Base-by-base conservation (phyloP, 2,113 vertebrate genomes). In the Gopherus evgoodei region DNA sequence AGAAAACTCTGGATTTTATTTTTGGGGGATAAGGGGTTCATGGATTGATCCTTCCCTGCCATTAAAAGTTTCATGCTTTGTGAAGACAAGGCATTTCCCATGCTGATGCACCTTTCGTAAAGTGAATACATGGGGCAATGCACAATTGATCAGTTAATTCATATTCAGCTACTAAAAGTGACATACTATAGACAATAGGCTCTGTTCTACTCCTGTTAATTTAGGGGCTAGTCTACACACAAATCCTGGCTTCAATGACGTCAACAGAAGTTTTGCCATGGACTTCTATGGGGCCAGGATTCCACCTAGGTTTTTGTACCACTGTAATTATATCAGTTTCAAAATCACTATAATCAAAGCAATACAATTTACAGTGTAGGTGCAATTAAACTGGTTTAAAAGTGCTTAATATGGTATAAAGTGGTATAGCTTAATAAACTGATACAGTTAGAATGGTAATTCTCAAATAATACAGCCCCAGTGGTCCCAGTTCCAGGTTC, bases 391-490 rank as follows among this genome's bases (percentile, higher is more conserved):
- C 52, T 42, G 87, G 65, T 82, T 84, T 92, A 96, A 94, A 94
- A 97, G 54, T 86, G 93, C 82, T 96, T 97, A 92, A 49, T 49
- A 49, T 3, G 10, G 47, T 49, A 49, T 11, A 11, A 49, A 49
- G 10, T 88, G 87, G 95, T 96, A 97, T 86, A 95, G 90, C 89
- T 96, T 96, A 93, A 95, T 92, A 90, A 96, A 93, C 87, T 80
- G 76, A 86, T 91, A 90, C 93, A 93, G 95, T 96, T 94, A 93
- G 85, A 80, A 80, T 38, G 59, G 94, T 42, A 95, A 95, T 96
- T 95, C 93, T 91, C 93, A 86, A 88, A 91, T 91, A 76, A 89
- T 82, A 94, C 42, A 25, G 25, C 44, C 65, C 42, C 25, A 96
- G 95, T 94, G 90, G 89, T 95, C 89, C 94, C 82, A 94, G 81